Percentiles rank a stretch among this genome's conserved stretches.
Evolutionary conservation across 2,113 vertebrate genomes (phyloP).

Genomic region (Picathartes gymnocephalus): DNA sequence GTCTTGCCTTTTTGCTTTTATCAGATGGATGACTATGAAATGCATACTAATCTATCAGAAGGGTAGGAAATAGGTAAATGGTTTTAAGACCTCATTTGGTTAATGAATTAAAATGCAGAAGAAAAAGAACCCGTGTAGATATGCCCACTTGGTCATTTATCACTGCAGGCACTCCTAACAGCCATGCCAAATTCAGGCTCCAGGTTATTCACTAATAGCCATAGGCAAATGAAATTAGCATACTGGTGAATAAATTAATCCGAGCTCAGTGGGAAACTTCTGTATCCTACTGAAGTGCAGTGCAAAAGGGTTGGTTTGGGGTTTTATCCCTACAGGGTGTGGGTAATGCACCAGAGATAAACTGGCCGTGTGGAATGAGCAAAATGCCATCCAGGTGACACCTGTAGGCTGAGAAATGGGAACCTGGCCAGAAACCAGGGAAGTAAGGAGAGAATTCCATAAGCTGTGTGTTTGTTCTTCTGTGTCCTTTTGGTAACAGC

Average conservation of each 20-base stretch:
- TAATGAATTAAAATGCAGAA: conserved; percentile 67
- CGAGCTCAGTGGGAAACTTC: not conserved
- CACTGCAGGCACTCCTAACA: conserved; percentile 8
- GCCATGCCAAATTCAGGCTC: conserved; percentile 30
- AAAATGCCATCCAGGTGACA: not conserved
- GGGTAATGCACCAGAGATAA: not conserved
- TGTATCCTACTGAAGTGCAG: not conserved
- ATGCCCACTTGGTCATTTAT: conserved; percentile 50
- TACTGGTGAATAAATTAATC: conserved; percentile 49
- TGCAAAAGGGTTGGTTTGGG: not conserved
- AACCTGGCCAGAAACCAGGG: not conserved
- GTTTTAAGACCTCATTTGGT: conserved; percentile 58
- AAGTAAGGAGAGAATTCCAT: not conserved
- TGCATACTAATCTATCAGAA: conserved; percentile 35
- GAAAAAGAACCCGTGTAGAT: conserved; percentile 3
- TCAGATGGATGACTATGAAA: conserved; percentile 47
- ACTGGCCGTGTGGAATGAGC: not conserved
- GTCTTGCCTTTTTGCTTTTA: not conserved
- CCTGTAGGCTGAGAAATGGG: not conserved
- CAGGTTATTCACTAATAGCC: conserved; percentile 51
- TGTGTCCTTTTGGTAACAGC: not conserved
- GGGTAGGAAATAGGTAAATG: conserved; percentile 37
- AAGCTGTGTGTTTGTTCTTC: not conserved
- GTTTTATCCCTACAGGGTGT: not conserved
- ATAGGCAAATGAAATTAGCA: conserved; percentile 60